phyloP scores from a whole-genome alignment of 2,888 invertebrate genomes.

The Slavum lentiscoides region DNA sequence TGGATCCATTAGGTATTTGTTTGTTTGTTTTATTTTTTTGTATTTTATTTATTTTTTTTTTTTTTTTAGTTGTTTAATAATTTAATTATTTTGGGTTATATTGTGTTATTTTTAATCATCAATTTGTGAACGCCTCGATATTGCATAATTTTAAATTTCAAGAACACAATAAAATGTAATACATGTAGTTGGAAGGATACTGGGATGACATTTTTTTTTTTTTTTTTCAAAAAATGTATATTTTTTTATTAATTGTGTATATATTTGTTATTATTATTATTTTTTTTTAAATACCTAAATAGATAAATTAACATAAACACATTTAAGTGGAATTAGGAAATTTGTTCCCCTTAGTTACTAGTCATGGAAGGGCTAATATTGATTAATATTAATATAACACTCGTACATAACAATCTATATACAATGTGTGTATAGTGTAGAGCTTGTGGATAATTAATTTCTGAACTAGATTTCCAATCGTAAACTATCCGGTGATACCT shows the following conservation, averaged over 20 bases:
- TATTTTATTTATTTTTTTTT: conserved; percentile 25
- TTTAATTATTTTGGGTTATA: conserved; percentile 46
- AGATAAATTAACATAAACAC: conserved; percentile 47
- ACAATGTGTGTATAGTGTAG: conserved; percentile 27
- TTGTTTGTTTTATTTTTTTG: conserved; percentile 42
- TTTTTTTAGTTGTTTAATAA: conserved; percentile 37
- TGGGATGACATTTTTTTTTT: conserved; percentile 50
- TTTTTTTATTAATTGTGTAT: conserved; percentile 52
- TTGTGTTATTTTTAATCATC: conserved; percentile 41
- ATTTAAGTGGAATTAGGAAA: conserved; percentile 51
- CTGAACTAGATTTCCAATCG: background rate
- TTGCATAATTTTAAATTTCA: conserved; percentile 33
- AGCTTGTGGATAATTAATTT: conserved; percentile 26
- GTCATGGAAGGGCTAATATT: conserved; percentile 49
- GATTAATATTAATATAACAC: conserved; percentile 17
- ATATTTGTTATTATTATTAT: conserved; percentile 45
- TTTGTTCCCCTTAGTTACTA: conserved; percentile 47
- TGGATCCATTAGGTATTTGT: conserved; percentile 31
- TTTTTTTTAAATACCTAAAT: conserved; percentile 38
- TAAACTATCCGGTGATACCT: too few species aligned
- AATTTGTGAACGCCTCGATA: conserved; percentile 27
- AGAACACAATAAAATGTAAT: conserved; percentile 37
- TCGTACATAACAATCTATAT: conserved; percentile 21
- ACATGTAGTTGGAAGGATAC: conserved; percentile 49
- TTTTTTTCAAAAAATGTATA: conserved; percentile 49